Conservation (phyloP, 2,797 vertebrate species). For the Urophycis tenuis region DNA sequence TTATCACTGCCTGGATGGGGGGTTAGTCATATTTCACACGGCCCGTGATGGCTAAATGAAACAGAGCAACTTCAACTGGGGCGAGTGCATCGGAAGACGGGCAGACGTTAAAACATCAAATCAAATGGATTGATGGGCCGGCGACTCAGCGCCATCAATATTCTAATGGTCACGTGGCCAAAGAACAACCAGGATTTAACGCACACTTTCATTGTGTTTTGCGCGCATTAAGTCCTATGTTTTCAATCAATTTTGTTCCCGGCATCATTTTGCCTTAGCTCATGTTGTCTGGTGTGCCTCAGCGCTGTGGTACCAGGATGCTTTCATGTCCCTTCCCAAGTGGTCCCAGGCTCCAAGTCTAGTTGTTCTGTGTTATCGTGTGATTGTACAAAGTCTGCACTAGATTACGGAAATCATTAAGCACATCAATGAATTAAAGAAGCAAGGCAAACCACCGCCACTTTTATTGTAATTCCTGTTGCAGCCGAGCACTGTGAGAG, state of each 20-base stretch:
- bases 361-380: not conserved
- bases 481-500: not conserved
- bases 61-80: not conserved
- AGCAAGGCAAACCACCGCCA: not conserved
- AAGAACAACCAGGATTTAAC: not conserved
- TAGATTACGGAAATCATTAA: not conserved
- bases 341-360: not conserved
- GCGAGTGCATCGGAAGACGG: not conserved
- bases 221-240: not conserved
- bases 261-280: not conserved
- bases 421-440: not conserved
- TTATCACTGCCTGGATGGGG: not conserved
- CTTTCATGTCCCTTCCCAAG: not conserved
- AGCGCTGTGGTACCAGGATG: too few species aligned
- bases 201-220: not conserved
- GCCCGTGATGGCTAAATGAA: not conserved
- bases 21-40: not conserved
- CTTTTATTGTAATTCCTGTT: not conserved
- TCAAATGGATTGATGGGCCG: slow-evolving; percentile 2
- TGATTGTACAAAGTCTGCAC: not conserved
- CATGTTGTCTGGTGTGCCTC: not conserved
- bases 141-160: not conserved
- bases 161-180: not conserved
- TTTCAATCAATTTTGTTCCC: not conserved
- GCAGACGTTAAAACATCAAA: not conserved